phyloP scores from a whole-genome alignment of 2,888 invertebrate genomes.

The Pristionchus entomophagus region DNA sequence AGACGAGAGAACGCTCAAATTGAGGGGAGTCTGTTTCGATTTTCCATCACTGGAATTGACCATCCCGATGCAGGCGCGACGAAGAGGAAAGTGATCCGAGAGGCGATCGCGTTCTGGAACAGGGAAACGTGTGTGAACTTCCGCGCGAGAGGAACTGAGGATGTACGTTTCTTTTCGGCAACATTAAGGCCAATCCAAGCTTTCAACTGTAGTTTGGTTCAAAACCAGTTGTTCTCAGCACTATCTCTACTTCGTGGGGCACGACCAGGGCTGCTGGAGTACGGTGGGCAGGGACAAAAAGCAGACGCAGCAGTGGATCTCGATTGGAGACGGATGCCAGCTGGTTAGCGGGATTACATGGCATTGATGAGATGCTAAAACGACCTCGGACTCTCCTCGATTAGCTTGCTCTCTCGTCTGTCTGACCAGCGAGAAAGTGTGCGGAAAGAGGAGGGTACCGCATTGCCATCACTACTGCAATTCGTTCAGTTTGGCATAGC shows the following conservation, averaged over 20 bases:
- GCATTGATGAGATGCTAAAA: too few species aligned
- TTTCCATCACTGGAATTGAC: too few species aligned
- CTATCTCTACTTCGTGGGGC: conserved; percentile 32
- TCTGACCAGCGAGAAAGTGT: not conserved
- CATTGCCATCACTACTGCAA: too few species aligned
- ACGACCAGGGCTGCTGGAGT: conserved; percentile 45
- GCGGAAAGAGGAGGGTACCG: not conserved
- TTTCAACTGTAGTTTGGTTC: too few species aligned
- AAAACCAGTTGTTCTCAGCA: not conserved
- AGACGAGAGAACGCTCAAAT: not conserved
- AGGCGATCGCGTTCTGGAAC: conserved; percentile 36
- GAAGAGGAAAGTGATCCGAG: not conserved
- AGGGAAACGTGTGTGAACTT: conserved; percentile 37
- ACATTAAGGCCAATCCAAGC: too few species aligned
- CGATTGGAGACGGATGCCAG: conserved; percentile 44
- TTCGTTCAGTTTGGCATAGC: conserved; percentile 37
- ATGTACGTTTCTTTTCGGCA: not conserved
- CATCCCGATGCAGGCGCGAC: not conserved
- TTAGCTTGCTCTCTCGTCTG: too few species aligned
- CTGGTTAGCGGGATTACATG: too few species aligned
- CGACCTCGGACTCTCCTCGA: too few species aligned
- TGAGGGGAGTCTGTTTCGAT: too few species aligned
- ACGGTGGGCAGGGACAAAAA: conserved; percentile 35
- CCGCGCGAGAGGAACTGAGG: not conserved
- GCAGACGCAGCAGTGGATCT: conserved; percentile 40